Percentiles rank a stretch among this genome's conserved stretches.
Evolutionary conservation across 64 coral and sea anemone genomes (phyloP).

Genomic region (Montipora sp.): DNA sequence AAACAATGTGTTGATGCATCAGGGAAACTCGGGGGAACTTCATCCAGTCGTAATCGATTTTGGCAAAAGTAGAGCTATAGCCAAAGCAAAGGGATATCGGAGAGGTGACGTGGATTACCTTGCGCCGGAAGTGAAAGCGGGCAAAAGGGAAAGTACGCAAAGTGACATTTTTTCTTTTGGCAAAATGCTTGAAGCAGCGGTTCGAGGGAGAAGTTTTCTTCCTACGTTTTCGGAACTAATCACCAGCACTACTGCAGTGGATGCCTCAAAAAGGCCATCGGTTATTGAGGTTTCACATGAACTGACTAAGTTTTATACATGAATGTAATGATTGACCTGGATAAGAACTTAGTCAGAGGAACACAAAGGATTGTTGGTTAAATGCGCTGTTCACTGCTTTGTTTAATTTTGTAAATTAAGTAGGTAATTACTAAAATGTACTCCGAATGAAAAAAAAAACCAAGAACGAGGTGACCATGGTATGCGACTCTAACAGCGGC

Average conservation of each 20-base stretch:
- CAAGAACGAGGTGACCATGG: too few relatives aligned
- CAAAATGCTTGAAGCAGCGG: neutral
- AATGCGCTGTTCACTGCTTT: neutral
- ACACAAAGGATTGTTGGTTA: neutral
- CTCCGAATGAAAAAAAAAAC: too few relatives aligned
- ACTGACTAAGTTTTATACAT: neutral
- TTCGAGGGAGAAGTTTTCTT: neutral
- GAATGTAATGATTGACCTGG: neutral
- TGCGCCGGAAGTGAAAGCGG: neutral
- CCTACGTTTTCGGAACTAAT: neutral
- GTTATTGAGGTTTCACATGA: neutral
- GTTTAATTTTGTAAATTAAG: neutral
- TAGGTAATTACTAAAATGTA: too few relatives aligned
- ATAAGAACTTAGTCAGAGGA: neutral
- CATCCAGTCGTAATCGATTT: constrained; percentile 28
- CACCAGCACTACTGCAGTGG: neutral
- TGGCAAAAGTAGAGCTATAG: neutral
- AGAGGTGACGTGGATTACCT: constrained; percentile 1
- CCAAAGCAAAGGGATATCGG: neutral
- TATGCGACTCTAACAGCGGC: neutral
- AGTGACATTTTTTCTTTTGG: constrained; percentile 7
- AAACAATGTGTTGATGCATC: constrained; percentile 55
- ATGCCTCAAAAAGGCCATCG: neutral
- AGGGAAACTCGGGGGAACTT: neutral
- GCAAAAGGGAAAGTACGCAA: neutral